A percentile compares a stretch with the other conserved stretches of the same genome.
Evolutionary conservation across 2,113 vertebrate species (phyloP).

Genomic region (Gasterosteus aculeatus): DNA sequence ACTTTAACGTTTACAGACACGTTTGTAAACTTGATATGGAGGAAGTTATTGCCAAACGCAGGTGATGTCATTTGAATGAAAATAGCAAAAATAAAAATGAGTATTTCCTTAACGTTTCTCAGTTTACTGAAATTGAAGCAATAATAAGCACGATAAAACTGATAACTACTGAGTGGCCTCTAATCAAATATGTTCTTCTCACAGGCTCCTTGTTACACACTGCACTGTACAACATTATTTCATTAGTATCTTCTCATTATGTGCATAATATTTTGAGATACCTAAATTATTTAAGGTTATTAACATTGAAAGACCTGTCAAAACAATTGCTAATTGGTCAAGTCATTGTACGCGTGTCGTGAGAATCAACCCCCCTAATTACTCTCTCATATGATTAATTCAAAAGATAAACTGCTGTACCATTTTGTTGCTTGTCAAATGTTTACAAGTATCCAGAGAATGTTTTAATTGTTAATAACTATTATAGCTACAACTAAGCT

Average conservation of each 20-base stretch:
- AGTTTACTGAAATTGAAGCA: slow-evolving; percentile 34
- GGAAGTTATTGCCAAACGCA: slow-evolving; percentile 73
- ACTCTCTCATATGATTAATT: slow-evolving; percentile 72
- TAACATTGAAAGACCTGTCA: slow-evolving; percentile 70
- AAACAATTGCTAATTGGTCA: slow-evolving; percentile 63
- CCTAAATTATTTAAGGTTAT: slow-evolving; percentile 72
- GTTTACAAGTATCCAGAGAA: slow-evolving; percentile 70
- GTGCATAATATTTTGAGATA: slow-evolving; percentile 55
- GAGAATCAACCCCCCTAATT: slow-evolving; percentile 55
- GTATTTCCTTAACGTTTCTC: slow-evolving; percentile 68
- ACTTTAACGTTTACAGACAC: slow-evolving; percentile 83
- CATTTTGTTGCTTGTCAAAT: slow-evolving; percentile 76
- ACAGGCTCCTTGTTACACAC: not conserved
- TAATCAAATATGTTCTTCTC: not conserved
- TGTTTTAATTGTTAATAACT: slow-evolving; percentile 73
- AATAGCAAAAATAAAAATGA: slow-evolving; percentile 72
- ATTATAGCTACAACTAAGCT: slow-evolving; percentile 19
- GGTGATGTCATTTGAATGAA: slow-evolving; percentile 77
- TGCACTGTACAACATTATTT: slow-evolving; percentile 28
- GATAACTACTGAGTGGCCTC: not conserved
- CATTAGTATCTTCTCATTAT: slow-evolving; percentile 47
- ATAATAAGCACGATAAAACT: not conserved
- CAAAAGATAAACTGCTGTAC: slow-evolving; percentile 70
- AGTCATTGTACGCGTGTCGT: slow-evolving; percentile 41
- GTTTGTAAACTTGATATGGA: slow-evolving; percentile 79